These are phyloP conservation scores for Sterrhoptilus dennistouni DNA, from an alignment of 2,113 vertebrate species.

Conservation along the genomic window DNA sequence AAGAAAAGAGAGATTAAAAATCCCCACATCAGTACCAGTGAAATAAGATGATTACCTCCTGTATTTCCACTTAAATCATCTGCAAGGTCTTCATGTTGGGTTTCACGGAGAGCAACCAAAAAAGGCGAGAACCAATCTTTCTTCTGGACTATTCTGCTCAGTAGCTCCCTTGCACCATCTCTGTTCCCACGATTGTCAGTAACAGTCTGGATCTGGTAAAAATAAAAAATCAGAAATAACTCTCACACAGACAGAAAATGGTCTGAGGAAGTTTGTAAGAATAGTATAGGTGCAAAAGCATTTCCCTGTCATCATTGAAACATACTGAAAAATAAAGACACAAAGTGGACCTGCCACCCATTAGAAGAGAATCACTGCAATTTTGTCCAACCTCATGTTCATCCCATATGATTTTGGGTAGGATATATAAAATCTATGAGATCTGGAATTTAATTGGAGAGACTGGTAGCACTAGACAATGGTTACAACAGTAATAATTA, in stretches of 20 bases:
- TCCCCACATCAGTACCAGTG: neutral
- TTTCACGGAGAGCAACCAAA: constrained; percentile 70
- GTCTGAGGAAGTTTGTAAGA: neutral
- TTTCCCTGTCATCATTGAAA: neutral
- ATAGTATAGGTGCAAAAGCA: neutral
- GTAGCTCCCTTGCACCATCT: constrained; percentile 78
- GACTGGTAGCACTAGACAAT: neutral
- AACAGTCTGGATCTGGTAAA: constrained; percentile 73
- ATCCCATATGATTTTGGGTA: neutral
- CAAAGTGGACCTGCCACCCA: neutral
- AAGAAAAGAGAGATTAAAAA: neutral
- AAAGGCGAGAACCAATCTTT: constrained; percentile 87
- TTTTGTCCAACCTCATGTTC: neutral
- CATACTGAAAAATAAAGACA: neutral
- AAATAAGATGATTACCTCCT: constrained; percentile 57
- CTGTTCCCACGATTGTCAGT: constrained; percentile 47
- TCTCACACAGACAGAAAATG: neutral
- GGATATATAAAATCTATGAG: neutral
- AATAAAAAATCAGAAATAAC: neutral
- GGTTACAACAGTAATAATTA: neutral
- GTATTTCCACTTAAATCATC: constrained; percentile 71
- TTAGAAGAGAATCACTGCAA: neutral
- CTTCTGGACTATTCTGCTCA: constrained; percentile 81
- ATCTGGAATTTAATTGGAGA: neutral
- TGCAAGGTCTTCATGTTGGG: constrained; percentile 69